Conservation (phyloP, 2,113 vertebrate genomes). For the Sardina pilchardus region DNA sequence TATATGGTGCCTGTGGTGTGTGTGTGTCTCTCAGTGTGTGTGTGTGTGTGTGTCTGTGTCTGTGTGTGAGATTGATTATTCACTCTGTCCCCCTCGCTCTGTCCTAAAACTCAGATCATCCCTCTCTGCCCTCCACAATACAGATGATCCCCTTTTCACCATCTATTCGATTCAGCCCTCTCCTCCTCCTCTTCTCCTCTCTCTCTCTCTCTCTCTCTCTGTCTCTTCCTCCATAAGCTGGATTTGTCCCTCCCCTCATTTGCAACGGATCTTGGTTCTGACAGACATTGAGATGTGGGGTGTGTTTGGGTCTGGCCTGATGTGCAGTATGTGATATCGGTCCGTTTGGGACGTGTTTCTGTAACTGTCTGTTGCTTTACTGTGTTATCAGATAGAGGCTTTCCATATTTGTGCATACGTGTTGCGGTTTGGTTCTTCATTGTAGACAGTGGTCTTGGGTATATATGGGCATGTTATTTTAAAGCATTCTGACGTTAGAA, state of each 20-base stretch:
- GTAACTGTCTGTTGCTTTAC: not conserved
- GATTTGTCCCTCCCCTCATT: not conserved
- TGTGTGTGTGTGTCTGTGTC: not conserved
- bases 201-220: not conserved
- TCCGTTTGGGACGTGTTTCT: not conserved
- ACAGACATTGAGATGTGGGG: not conserved
- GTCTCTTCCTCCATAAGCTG: not conserved
- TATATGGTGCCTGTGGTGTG: not conserved
- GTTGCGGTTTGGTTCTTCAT: not conserved
- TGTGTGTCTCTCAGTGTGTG: not conserved
- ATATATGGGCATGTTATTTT: not conserved
- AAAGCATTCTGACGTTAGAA: not conserved
- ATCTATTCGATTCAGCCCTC: not conserved
- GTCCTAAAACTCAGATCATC: not conserved
- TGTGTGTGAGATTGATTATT: not conserved
- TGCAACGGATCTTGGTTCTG: not conserved
- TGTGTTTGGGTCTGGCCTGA: not conserved
- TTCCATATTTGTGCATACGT: not conserved
- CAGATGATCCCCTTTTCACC: not conserved
- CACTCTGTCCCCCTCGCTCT: not conserved
- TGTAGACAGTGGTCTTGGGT: not conserved
- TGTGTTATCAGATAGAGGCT: not conserved
- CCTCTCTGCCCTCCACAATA: not conserved
- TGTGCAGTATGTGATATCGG: too few species aligned
- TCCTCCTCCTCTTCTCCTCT: too few species aligned